Evolutionary conservation across 2,113 vertebrate genomes (phyloP).

Genomic region (Python bivittatus): DNA sequence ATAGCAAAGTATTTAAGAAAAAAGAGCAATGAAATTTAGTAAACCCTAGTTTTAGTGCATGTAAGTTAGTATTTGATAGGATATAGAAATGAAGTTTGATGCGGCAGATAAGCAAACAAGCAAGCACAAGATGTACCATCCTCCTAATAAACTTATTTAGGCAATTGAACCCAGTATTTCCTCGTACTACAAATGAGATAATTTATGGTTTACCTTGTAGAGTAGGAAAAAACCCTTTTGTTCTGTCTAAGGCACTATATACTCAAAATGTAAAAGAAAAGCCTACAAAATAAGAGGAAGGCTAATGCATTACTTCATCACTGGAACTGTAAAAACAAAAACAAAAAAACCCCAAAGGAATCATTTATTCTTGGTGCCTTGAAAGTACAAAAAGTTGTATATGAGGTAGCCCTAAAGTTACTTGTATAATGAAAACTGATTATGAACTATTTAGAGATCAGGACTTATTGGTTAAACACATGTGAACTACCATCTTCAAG

Average conservation of each 20-base stretch:
- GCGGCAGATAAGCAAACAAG: not conserved
- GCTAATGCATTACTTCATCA: not conserved
- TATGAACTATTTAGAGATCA: constrained; percentile 23
- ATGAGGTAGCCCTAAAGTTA: not conserved
- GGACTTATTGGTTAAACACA: not conserved
- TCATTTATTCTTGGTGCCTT: not conserved
- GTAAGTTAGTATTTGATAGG: not conserved
- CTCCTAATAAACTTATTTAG: not conserved
- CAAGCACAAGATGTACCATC: not conserved
- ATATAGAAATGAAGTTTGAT: not conserved
- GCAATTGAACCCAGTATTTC: constrained; percentile 15
- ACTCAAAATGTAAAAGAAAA: not conserved
- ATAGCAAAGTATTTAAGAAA: not conserved
- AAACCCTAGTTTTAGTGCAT: not conserved
- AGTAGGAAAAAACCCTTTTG: not conserved
- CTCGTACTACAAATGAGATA: not conserved
- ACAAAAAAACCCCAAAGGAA: too few relatives aligned
- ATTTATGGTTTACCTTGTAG: not conserved
- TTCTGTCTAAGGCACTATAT: not conserved
- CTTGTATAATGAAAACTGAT: not conserved
- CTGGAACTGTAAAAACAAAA: not conserved
- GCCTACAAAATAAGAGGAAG: not conserved
- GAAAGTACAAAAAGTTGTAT: constrained; percentile 33
- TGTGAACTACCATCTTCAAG: not conserved
- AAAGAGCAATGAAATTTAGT: not conserved